Evolutionary conservation across 2,113 vertebrate genomes (phyloP).

Genomic region (Platichthys flesus): DNA sequence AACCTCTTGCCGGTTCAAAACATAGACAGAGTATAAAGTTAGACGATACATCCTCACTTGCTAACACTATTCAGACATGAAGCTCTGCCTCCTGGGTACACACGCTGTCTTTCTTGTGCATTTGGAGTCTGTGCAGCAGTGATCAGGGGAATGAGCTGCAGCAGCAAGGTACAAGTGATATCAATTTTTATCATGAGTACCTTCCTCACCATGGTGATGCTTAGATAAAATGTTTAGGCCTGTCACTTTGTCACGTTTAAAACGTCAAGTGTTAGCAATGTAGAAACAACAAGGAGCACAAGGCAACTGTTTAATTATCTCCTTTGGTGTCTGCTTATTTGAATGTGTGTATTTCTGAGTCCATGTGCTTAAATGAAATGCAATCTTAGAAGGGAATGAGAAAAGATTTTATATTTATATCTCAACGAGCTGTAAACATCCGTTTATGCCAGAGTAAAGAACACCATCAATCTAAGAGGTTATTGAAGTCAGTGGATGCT

Average conservation of each 20-base stretch:
- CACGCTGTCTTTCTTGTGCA: too few species aligned
- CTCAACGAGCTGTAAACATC: neutral
- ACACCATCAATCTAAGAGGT: neutral
- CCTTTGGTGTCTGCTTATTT: neutral
- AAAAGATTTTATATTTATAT: neutral
- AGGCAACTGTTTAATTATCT: neutral
- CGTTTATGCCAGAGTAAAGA: neutral
- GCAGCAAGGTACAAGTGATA: too few species aligned
- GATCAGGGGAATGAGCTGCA: too few species aligned
- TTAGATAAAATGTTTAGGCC: neutral
- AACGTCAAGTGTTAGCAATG: neutral
- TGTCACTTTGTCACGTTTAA: neutral
- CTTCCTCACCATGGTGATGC: neutral
- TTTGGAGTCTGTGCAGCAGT: too few species aligned
- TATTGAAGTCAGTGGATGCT: constrained; percentile 1
- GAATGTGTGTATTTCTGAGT: neutral
- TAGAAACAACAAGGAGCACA: neutral
- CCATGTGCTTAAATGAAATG: neutral
- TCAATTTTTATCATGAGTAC: neutral
- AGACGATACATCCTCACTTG: too few species aligned
- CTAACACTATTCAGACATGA: too few species aligned
- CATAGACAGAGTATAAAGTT: too few species aligned
- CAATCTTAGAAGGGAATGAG: neutral
- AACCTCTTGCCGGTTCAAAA: too few species aligned
- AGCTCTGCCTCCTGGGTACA: too few species aligned